Evolutionary conservation across 2,797 vertebrate species (phyloP), one percentile per base, ranked within the genome.

Genomic region (Trichosurus vulpecula): DNA sequence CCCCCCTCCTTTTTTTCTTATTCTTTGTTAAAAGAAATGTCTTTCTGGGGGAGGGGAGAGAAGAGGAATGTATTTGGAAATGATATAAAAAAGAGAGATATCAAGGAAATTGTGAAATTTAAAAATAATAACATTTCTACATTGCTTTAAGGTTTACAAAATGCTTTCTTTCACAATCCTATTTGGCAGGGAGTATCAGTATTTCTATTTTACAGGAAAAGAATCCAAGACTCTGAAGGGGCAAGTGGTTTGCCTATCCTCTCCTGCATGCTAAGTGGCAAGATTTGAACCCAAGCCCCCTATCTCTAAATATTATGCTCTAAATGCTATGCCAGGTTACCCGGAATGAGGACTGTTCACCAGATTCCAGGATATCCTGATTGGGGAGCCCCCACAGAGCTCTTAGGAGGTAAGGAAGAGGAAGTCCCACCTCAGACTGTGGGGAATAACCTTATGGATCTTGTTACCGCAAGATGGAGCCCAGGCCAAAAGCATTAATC

Each of bases 381-480:
- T 41, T 74, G 14, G 66, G 16, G 66, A 19, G 35, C 14, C 66
- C 66, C 66, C 66, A 74, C 66, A 74, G 35, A 41, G 6, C 66
- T 74, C 16, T 41, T 22, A 74, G n/a, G n/a, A 74, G 90, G 51
- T 51, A 19, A 31, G 54, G 30, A 81, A 22, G 47, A n/a, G 31
- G 4, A 30, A 12, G 41, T 6, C 66, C 52, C n/a, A 27, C 41
- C 57, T 14, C 4, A 22, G n/a, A 52, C 12, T 0, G 54, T 22
- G 0, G 13, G 91, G 30, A 0, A 6, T 2, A 30, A 25, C 41
- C 54, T 5, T 6, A 0, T 0, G 16, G 92, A 29, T 27, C 35
- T 30, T 51, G 47, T 5, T 30, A 14, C 91, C 27, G 30, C 25
- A 25, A 31, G 81, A 5, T 66, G 1, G 0, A 1, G 54, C 16